Base-by-base conservation (phyloP, 1,140 invertebrate genomes). In the Callitettix versicolor region DNA sequence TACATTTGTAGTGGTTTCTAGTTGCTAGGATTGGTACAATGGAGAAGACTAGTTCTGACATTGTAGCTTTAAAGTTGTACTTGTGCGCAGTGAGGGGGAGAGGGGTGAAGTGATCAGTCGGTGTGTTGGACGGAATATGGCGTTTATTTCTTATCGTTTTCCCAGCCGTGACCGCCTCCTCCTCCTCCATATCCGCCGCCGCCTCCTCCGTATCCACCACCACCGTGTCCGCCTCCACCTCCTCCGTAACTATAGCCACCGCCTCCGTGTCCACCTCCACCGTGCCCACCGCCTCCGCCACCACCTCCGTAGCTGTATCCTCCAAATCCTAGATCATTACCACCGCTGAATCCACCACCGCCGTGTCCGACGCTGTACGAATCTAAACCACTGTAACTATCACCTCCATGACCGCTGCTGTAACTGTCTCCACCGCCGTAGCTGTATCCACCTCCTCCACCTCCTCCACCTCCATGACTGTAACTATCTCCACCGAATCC, bases 141-240 rank as follows among this genome's bases (percentile, higher is more conserved):
- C n/a, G 22, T n/a, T 51, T 51, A 51, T 51, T 51, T 48, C 24
- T 48, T 51, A 14, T 51, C 48, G 48, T 51, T 21, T 38, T 51
- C 48, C 48, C 48, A 51, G 17, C 48, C 48, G 33, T 51, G 48
- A 17, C 48, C 50, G 38, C 47, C 43, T 4, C 22, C 30, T 14
- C 54, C 54, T 17, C 54, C 54, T 15, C 47, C 47, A 30, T 20
- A 42, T 6, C 54, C 47, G 21, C 44, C 44, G 36, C 54, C 47
- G 34, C 34, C 30, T 26, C 47, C 33, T 21, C 55, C 48, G 44
- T 24, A 20, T 30, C 53, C 53, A 18, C 26, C 22, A 17, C 41
- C 41, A 14, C 53, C 43, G 12, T 43, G 17, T 22, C 22, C 20
- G 15, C 36, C 30, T 4, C 48, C 55, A 22, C 47, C 33, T 18